These are phyloP conservation scores for Oxyura jamaicensis DNA, from an alignment of 2,113 vertebrate species.

Conservation along the genomic window DNA sequence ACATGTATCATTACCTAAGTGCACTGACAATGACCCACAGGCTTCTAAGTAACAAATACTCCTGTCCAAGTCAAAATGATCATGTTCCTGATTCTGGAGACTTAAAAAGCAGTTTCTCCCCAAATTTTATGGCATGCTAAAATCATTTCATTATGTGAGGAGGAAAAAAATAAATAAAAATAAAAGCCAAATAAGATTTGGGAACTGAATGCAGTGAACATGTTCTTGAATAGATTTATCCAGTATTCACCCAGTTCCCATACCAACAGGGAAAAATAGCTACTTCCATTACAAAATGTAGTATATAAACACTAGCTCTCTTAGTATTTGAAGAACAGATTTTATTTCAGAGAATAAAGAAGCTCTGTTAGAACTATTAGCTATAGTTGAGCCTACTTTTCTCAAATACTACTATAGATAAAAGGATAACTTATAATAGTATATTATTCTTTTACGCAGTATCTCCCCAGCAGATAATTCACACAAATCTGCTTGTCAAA, in stretches of 20 bases:
- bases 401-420: not conserved
- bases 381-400: not conserved
- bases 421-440: not conserved
- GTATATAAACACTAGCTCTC: not conserved
- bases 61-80: not conserved
- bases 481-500: not conserved
- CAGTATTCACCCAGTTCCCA: not conserved
- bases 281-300: not conserved
- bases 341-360: not conserved
- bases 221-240: not conserved
- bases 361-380: not conserved
- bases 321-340: not conserved
- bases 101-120: not conserved
- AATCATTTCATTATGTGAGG: not conserved
- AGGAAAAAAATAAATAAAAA: not conserved
- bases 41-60: not conserved
- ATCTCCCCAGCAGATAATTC: not conserved
- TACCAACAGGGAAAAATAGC: not conserved
- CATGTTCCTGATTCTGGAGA: not conserved
- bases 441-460: not conserved
- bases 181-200: not conserved
- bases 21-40: not conserved
- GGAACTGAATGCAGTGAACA: not conserved
- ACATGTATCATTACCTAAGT: rapidly evolving
- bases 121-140: not conserved